Base-by-base conservation (phyloP, 2,797 vertebrate genomes). In the Salmo trutta region DNA sequence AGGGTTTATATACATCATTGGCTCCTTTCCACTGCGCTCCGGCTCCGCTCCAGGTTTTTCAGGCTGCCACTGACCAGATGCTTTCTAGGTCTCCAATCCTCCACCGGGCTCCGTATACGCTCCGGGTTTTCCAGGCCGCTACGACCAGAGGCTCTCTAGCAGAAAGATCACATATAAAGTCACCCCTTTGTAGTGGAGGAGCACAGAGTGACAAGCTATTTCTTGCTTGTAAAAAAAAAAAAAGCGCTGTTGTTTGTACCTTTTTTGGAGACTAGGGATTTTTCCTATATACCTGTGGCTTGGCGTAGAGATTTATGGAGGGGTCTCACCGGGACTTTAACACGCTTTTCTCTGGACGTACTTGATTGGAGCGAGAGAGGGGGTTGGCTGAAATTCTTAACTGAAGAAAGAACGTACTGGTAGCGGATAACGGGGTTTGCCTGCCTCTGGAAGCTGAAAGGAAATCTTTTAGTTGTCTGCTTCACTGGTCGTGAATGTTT, bases 141-240 rank as follows among this genome's bases (percentile, higher is more conserved):
- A 3, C 10, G 41, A 47, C 41, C 41, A 47, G 41, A 47, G 10
- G 41, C 94, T 94, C 93, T 94, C 94, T 94, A 92, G 94, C 94
- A 95, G 94, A 95, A 95, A 95, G 94, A 96, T 96, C 95, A 95
- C 95, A 95, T 95, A 94, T 95, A 95, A 95, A 95, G 93, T 94
- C 94, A 95, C 94, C 92, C 95, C 95, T 96, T 96, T 95, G 96
- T 96, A 95, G 96, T 95, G 94, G 94, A 91, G 83, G 93, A 94
- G 94, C 93, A 93, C 89, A 94, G 92, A 91, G 94, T 95, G 95
- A 96, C 95, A 95, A 95, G 95, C 94, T 94, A 93, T 94, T 94
- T 93, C 93, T 93, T 93, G 93, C 93, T 94, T 92, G 91, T 93
- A 90, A 93, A 93, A 93, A 93, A 93, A 93, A 59, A 59, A 59